Conservation (phyloP, 2,888 invertebrate genomes). For the Pandemis corylana region DNA sequence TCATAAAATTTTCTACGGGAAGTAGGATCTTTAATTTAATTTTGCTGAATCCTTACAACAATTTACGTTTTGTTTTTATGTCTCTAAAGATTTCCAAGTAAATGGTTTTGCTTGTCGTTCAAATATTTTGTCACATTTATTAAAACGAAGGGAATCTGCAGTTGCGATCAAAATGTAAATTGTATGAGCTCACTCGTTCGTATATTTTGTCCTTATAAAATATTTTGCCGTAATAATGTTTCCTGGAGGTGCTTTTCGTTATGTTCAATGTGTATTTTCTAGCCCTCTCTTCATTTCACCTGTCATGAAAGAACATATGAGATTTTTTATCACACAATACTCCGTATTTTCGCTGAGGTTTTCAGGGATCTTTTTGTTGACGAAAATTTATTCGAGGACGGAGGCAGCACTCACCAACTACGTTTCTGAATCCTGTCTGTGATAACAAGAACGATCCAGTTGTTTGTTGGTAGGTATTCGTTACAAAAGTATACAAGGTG, state of each 20-base stretch:
- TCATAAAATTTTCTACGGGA: too few species aligned
- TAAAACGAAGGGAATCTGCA: conserved; percentile 27
- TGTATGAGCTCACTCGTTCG: conserved; percentile 43
- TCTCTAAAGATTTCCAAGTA: neutral
- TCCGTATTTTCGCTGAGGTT: conserved; percentile 31
- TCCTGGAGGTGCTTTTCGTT: conserved; percentile 36
- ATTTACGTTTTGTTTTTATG: too few species aligned
- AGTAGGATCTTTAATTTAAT: too few species aligned
- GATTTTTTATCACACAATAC: conserved; percentile 41
- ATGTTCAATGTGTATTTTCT: conserved; percentile 41
- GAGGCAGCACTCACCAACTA: conserved; percentile 3
- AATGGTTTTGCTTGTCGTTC: conserved; percentile 19
- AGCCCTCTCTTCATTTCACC: conserved; percentile 41
- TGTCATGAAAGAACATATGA: conserved; percentile 40
- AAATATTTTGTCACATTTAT: conserved; percentile 30
- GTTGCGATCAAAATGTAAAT: conserved; percentile 50
- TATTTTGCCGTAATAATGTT: conserved; percentile 40
- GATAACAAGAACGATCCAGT: neutral
- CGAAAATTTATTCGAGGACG: conserved; percentile 23
- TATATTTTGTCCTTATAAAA: conserved; percentile 40
- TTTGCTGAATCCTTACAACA: too few species aligned
- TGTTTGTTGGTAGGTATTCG: neutral
- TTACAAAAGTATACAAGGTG: neutral
- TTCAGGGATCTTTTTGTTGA: conserved; percentile 20
- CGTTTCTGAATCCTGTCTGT: neutral